These are phyloP conservation scores for Macquaria australasica DNA, from an alignment of 2,113 vertebrate genomes.

Conservation along the genomic window DNA sequence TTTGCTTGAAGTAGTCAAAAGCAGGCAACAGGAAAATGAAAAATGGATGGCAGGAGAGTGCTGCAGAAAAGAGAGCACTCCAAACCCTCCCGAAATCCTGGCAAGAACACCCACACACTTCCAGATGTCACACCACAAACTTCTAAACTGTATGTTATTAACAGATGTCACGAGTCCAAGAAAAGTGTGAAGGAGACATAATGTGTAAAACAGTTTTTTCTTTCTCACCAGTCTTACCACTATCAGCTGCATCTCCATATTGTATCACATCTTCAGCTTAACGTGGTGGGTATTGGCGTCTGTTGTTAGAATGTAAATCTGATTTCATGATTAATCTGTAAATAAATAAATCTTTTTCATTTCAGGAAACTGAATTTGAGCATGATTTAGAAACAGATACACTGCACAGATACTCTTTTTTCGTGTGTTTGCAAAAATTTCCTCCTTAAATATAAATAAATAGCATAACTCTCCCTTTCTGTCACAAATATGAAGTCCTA, in stretches of 20 bases:
- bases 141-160: conserved; percentile 42
- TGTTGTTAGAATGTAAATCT: conserved; percentile 3
- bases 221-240: background rate
- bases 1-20: conserved; percentile 39
- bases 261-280: conserved; percentile 18
- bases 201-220: conserved; percentile 27
- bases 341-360: background rate
- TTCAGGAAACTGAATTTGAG: background rate
- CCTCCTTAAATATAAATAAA: background rate
- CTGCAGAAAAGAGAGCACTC: conserved; percentile 35
- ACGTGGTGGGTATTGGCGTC: background rate
- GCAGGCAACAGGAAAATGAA: conserved; percentile 46
- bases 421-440: background rate
- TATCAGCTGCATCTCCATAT: conserved; percentile 10
- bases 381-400: background rate
- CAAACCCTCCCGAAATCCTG: conserved; percentile 35
- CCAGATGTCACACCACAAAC: conserved; percentile 63
- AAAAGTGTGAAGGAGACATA: conserved; percentile 43
- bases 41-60: conserved; percentile 49
- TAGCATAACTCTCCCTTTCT: background rate
- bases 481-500: background rate
- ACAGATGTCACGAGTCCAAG: conserved; percentile 35
- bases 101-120: conserved; percentile 53
- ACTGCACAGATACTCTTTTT: background rate
- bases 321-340: conserved; percentile 7